Evolutionary conservation across 2,888 invertebrate genomes (phyloP).

Genomic region (Mactromeris polynyma): DNA sequence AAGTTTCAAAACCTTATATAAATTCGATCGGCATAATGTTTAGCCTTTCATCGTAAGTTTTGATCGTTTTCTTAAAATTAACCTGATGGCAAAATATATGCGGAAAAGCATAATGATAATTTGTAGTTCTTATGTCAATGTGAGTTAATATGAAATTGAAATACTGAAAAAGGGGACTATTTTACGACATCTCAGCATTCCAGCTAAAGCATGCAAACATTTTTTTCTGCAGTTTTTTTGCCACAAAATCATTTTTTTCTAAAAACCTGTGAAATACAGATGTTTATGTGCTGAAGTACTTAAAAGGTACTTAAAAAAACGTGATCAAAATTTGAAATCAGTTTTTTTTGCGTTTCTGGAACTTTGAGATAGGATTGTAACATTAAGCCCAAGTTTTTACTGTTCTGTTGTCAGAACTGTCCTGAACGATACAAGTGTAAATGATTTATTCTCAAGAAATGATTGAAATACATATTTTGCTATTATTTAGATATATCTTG

Average conservation of each 20-base stretch:
- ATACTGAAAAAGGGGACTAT: background rate
- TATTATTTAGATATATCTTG: too few species aligned
- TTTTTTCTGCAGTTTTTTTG: constrained; percentile 5
- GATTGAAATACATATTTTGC: background rate
- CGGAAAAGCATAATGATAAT: too few species aligned
- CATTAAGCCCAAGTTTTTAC: background rate
- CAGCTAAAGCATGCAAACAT: background rate
- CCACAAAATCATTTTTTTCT: background rate
- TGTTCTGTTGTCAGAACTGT: background rate
- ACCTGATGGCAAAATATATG: too few species aligned
- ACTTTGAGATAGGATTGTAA: background rate
- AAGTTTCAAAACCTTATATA: too few species aligned
- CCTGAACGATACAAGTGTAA: background rate
- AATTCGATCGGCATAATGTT: too few species aligned
- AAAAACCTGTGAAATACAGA: constrained; percentile 13
- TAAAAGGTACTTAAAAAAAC: background rate
- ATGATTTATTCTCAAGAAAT: constrained; percentile 5
- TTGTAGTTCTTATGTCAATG: too few species aligned
- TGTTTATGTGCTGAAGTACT: background rate
- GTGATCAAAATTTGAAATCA: background rate
- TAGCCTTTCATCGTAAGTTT: too few species aligned
- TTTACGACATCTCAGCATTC: background rate
- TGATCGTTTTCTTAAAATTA: too few species aligned
- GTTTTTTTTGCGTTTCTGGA: background rate
- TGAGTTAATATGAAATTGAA: background rate